Evolutionary conservation across 2,888 invertebrate genomes (phyloP), one percentile per base, ranked within the genome.

Genomic region (Callyntrura sp.): DNA sequence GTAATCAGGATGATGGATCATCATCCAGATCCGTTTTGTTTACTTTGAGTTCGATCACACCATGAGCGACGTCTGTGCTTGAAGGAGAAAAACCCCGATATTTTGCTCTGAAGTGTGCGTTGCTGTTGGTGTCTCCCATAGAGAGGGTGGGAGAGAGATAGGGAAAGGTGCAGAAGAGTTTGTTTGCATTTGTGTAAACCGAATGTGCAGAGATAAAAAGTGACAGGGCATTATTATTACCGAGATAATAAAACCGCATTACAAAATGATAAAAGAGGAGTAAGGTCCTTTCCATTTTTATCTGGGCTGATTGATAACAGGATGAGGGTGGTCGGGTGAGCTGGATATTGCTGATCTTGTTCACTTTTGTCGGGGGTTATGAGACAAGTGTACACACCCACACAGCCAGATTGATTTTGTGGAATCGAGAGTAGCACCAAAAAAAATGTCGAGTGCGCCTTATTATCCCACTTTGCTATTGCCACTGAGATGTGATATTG

Each of bases 41-140:
- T 65, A 83, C 78, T 79, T 57, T 79, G 20, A 83, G 83, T 83
- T 62, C 62, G 48, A 83, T 48, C 83, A 45, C 83, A 25, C 35
- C 43, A 43, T 35, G 62, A 23, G 62, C 45, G 45, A 76, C 48
- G 48, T 76, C 23, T 51, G 17, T 55, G 17, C n/a, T 14, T 0
- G 3, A 25, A 51, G 4, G 48, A 23, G 51, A 76, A 76, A 73
- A 73, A 45, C 9, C 9, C 23, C 12, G 76, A 51, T 76, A 25
- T 76, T 11, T 25, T n/a, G n/a, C 17, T 25, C 17, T 43, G 17
- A 70, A 17, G 35, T 68, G 43, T 45, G 17, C 23, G 43, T 35
- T 68, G 3, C 35, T 12, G 12, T 14, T n/a, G n/a, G 48, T 73
- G 73, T 6, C 48, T 73, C 11, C 73, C 73, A 73, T 8, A 60